phyloP scores from a whole-genome alignment of 2,113 vertebrate genomes.

The Podarcis cretensis region DNA sequence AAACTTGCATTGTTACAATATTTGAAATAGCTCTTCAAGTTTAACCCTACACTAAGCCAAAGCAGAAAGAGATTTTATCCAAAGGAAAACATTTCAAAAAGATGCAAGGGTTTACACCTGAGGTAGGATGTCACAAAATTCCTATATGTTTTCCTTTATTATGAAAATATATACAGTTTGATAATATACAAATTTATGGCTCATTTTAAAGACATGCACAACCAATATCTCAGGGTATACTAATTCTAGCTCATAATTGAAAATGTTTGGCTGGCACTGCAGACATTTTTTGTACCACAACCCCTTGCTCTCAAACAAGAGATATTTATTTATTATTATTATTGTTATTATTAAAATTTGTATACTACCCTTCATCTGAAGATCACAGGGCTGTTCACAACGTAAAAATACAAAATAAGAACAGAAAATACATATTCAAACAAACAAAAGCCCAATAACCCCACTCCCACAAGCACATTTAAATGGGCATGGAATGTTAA shows the following conservation, averaged over 20 bases:
- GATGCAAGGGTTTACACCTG: background rate
- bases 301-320: background rate
- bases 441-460: too few species aligned
- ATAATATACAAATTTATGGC: background rate
- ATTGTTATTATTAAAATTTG: too few species aligned
- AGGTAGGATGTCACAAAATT: background rate
- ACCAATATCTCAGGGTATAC: background rate
- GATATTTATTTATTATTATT: too few species aligned
- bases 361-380: too few species aligned
- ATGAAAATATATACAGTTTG: background rate
- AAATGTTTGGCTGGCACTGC: background rate
- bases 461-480: too few species aligned
- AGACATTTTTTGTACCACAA: background rate
- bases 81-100: background rate
- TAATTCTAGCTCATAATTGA: background rate
- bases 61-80: background rate
- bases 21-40: constrained; percentile 3
- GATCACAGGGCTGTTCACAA: too few species aligned
- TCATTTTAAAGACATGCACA: background rate
- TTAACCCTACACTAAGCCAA: constrained; percentile 26
- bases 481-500: too few species aligned
- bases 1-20: background rate
- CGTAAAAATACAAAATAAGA: too few species aligned
- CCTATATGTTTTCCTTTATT: background rate
- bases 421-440: too few species aligned